Evolutionary conservation across 2,888 invertebrate species (phyloP), one percentile per base, ranked within the genome.

Genomic region (Acleris holmiana): DNA sequence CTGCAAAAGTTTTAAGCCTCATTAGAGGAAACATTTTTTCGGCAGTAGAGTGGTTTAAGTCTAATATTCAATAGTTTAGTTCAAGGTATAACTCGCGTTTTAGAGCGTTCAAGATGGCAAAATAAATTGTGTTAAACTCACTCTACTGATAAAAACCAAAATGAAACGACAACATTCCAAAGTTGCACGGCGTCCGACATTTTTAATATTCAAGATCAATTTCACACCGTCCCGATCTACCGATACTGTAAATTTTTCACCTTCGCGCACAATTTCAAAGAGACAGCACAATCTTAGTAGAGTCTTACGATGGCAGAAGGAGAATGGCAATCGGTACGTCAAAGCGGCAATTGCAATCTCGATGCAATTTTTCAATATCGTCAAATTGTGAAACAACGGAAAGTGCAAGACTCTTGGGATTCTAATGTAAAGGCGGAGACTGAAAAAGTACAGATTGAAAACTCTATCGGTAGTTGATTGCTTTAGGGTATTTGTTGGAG

Each of bases 361-460:
- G 65, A 71, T 73, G 74, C 76, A 77, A 80, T 77, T 79, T 82
- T 81, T 77, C 81, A 80, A 82, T 84, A 79, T 73, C 70, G 70
- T 73, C 69, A 76, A 71, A 75, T 76, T 73, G 72, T 68, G 71
- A 73, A 74, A 73, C 71, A 73, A 72, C 69, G 60, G 73, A 75
- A 77, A 74, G 75, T 69, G 67, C 69, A 67, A 53, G 40, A 62
- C 67, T 61, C 62, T 62, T 54, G 67, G 69, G 59, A 64, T 59
- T 54, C 67, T 62, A 60, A 44, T 50, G 61, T 62, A 69, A 67
- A 65, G 59, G 25, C 47, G 51, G 35, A 54, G 59, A 65, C 59
- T 59, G 49, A 65, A 59, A 49, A 55, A 15, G 53, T 57, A 21
- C 19, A 59, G 64, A 64, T 64, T 59, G 64, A 41, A 40, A 41